phyloP scores from a whole-genome alignment of 2,113 vertebrate genomes.

The Procavia capensis region DNA sequence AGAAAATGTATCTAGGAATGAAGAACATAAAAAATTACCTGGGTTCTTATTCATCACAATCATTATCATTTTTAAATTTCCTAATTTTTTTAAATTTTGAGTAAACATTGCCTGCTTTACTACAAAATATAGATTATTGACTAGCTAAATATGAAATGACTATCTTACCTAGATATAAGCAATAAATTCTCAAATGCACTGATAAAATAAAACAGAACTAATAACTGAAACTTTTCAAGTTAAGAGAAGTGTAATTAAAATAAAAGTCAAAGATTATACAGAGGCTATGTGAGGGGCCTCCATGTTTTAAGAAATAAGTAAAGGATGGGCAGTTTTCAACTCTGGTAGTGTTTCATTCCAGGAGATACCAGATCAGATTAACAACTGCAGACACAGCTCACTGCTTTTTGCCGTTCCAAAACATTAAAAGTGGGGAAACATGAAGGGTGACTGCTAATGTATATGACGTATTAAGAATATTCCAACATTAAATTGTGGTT shows the following conservation, averaged over 20 bases:
- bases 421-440: background rate
- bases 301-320: constrained; percentile 16
- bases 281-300: background rate
- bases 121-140: background rate
- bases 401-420: constrained; percentile 30
- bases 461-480: background rate
- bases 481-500: background rate
- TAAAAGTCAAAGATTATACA: constrained; percentile 36
- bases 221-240: background rate
- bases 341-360: background rate
- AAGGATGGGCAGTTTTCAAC: constrained; percentile 21
- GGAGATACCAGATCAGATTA: background rate
- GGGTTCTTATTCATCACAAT: background rate
- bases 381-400: background rate
- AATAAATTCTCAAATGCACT: constrained; percentile 42
- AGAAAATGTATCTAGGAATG: background rate
- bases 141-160: constrained; percentile 13
- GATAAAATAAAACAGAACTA: constrained; percentile 9
- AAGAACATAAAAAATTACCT: constrained; percentile 61
- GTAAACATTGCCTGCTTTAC: constrained; percentile 22
- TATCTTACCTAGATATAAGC: constrained; percentile 11
- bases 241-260: background rate
- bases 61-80: background rate
- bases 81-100: background rate
- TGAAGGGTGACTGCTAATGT: background rate